Conservation (phyloP, 35 echinoderm and acorn worm genomes). For the Anneissia japonica region DNA sequence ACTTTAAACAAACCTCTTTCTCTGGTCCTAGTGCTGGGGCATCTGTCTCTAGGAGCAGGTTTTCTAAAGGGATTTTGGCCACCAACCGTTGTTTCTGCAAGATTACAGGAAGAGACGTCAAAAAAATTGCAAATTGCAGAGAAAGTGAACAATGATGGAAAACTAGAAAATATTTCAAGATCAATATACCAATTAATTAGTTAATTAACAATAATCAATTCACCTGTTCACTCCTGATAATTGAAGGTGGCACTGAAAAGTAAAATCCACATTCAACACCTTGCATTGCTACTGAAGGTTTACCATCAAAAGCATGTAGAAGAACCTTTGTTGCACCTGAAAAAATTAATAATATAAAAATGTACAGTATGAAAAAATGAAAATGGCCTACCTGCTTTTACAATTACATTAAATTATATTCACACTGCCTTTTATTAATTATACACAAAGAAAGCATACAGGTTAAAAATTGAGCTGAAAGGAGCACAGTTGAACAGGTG, state of each 20-base stretch:
- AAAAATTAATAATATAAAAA: slow-evolving; percentile 5
- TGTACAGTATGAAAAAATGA: background rate
- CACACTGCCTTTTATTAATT: background rate
- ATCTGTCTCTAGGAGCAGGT: slow-evolving; percentile 77
- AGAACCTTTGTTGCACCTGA: slow-evolving; percentile 82
- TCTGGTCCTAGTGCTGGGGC: slow-evolving; percentile 82
- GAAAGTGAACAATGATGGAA: no score
- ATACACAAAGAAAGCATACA: background rate
- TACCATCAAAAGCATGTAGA: slow-evolving; percentile 97
- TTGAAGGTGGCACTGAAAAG: slow-evolving; percentile 94
- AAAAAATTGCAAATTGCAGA: background rate
- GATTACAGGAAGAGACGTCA: slow-evolving; percentile 9
- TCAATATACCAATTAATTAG: no score
- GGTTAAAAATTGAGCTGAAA: background rate
- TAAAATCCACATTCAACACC: slow-evolving; percentile 84
- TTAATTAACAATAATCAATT: no score
- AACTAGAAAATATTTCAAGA: no score
- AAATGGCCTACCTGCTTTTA: background rate
- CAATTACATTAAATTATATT: no score
- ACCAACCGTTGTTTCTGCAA: slow-evolving; percentile 92
- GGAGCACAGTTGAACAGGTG: background rate
- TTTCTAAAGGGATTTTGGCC: slow-evolving; percentile 66
- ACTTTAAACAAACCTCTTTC: slow-evolving; percentile 72
- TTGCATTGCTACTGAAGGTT: slow-evolving; percentile 66
- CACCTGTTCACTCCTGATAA: slow-evolving; percentile 98